phyloP scores from a whole-genome alignment of 2,797 vertebrate genomes.

The Crax fasciolata region DNA sequence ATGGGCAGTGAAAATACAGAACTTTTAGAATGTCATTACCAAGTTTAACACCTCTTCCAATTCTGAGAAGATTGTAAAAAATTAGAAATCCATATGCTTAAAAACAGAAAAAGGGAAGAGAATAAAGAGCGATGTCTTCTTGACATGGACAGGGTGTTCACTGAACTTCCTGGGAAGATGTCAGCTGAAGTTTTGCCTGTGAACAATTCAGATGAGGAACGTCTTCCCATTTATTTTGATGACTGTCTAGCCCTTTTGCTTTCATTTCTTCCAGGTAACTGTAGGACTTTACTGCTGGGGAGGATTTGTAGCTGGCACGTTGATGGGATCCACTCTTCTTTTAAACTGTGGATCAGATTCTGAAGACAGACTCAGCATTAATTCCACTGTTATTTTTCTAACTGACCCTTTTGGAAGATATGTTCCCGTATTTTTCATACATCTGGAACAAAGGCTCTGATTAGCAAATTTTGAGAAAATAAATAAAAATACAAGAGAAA shows the following conservation, averaged over 20 bases:
- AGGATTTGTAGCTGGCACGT: background rate
- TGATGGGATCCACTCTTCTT: background rate
- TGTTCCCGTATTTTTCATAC: background rate
- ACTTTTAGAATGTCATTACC: background rate
- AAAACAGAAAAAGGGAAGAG: background rate
- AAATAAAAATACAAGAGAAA: constrained; percentile 16
- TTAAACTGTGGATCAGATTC: background rate
- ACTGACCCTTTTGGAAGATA: background rate
- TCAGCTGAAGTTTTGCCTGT: background rate
- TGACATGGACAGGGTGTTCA: background rate
- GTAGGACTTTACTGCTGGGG: background rate
- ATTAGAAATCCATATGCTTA: background rate
- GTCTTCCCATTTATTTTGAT: background rate
- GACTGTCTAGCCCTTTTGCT: background rate
- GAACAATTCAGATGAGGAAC: background rate
- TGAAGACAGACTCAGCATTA: background rate
- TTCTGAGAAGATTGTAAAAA: background rate
- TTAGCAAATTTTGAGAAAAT: constrained; percentile 17
- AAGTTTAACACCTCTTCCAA: background rate
- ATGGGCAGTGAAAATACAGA: background rate
- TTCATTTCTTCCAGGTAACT: constrained; percentile 5
- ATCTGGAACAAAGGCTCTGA: background rate
- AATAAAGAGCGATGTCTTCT: background rate
- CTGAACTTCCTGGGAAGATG: background rate
- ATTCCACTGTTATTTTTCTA: background rate